Conservation (phyloP, 2,113 vertebrate species). For the Neopipo cinnamomea region DNA sequence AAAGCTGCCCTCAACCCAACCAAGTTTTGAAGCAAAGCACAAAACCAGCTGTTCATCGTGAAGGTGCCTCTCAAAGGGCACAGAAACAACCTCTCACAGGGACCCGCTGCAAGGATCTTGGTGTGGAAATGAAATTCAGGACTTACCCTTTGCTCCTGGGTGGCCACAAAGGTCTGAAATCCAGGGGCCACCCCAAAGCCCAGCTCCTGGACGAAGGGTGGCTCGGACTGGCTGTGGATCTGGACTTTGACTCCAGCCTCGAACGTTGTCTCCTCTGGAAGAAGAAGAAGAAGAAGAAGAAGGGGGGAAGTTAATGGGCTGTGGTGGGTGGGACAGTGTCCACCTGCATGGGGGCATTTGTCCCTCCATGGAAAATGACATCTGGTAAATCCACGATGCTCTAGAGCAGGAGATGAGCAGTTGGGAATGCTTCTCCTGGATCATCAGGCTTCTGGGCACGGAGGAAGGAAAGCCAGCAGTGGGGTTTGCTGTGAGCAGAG, state of each 20-base stretch:
- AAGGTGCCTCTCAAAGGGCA: neutral
- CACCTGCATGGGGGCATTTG: rapidly evolving
- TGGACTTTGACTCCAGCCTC: conserved; percentile 97
- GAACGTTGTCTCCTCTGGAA: conserved; percentile 94
- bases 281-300: conserved; percentile 56
- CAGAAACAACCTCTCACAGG: neutral
- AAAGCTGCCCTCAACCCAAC: neutral
- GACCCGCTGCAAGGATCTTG: neutral
- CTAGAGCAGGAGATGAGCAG: neutral
- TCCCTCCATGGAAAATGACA: rapidly evolving
- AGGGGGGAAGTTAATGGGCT: neutral
- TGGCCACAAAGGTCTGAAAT: conserved; percentile 98
- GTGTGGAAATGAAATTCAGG: neutral
- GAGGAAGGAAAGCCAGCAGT: neutral
- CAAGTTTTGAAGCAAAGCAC: neutral
- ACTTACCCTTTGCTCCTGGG: conserved; percentile 97
- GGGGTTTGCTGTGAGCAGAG: neutral
- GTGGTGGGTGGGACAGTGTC: neutral
- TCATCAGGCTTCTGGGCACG: rapidly evolving
- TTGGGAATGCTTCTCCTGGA: neutral
- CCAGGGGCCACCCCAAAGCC: conserved; percentile 97
- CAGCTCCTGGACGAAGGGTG: conserved; percentile 94
- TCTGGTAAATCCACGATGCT: neutral
- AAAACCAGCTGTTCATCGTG: neutral
- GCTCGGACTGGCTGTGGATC: conserved; percentile 97